A percentile compares a stretch with the other conserved stretches of the same genome.
Conservation (phyloP, 1,140 invertebrate genomes). For the Oryctes rhinoceros region DNA sequence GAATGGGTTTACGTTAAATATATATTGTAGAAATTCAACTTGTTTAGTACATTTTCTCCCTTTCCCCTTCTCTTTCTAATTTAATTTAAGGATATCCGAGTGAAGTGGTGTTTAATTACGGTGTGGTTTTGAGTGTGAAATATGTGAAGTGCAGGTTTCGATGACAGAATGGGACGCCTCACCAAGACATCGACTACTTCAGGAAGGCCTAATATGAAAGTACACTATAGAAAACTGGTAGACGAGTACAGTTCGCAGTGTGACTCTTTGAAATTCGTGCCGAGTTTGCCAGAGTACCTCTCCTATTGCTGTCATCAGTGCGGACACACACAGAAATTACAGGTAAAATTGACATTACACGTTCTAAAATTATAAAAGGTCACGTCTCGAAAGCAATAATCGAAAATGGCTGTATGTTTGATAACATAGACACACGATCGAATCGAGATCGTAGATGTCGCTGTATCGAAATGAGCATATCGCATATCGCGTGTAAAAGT, state of each 20-base stretch:
- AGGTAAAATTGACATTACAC: slow-evolving; percentile 63
- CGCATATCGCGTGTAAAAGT: slow-evolving; percentile 29
- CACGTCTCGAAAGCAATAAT: slow-evolving; percentile 40
- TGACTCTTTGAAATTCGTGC: slow-evolving; percentile 56
- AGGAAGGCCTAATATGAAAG: slow-evolving; percentile 63
- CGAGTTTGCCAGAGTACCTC: slow-evolving; percentile 68
- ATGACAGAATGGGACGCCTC: slow-evolving; percentile 63
- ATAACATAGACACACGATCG: slow-evolving; percentile 4
- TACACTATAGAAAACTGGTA: slow-evolving; percentile 69
- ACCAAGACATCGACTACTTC: slow-evolving; percentile 61
- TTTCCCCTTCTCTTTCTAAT: background rate
- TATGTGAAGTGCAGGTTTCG: slow-evolving; percentile 32
- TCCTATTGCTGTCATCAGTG: slow-evolving; percentile 72
- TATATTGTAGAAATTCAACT: background rate
- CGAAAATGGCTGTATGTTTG: slow-evolving; percentile 33
- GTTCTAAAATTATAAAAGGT: background rate
- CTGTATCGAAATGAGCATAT: slow-evolving; percentile 28
- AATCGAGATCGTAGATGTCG: slow-evolving; percentile 41
- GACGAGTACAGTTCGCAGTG: slow-evolving; percentile 63
- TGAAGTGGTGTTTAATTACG: background rate
- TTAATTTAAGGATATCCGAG: background rate
- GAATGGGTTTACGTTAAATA: background rate
- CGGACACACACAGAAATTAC: slow-evolving; percentile 69
- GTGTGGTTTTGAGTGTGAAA: slow-evolving; percentile 33
- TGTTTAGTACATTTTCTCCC: background rate